These are phyloP conservation scores for Stenurella melanura DNA, from an alignment of 2,888 invertebrate genomes.

Conservation along the genomic window DNA sequence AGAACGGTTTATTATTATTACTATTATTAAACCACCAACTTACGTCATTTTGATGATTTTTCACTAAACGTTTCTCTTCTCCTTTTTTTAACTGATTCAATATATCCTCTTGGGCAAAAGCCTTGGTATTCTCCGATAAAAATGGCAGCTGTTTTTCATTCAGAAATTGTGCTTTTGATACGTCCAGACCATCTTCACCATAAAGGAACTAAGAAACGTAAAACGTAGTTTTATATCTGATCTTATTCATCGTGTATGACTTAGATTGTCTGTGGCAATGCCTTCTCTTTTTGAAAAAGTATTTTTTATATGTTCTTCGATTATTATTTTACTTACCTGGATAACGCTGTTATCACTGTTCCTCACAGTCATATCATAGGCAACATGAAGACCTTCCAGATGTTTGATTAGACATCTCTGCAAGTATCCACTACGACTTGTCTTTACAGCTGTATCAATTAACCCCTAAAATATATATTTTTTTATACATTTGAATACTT, in stretches of 20 bases:
- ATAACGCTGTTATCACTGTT: conserved; percentile 95
- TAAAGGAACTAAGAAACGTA: conserved; percentile 82
- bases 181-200: conserved; percentile 95
- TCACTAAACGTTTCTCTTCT: conserved; percentile 70
- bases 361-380: conserved; percentile 96
- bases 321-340: conserved; percentile 76
- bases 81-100: conserved; percentile 78
- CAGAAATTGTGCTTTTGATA: conserved; percentile 90
- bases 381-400: conserved; percentile 94
- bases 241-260: too few relatives aligned
- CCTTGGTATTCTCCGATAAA: conserved; percentile 86
- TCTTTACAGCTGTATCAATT: conserved; percentile 99
- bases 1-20: too few relatives aligned
- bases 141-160: conserved; percentile 85
- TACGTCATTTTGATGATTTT: conserved; percentile 77
- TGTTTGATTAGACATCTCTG: conserved; percentile 98
- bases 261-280: too few relatives aligned
- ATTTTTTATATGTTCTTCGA: too few relatives aligned
- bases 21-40: not conserved
- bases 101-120: conserved; percentile 77
- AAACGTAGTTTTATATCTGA: not conserved
- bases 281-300: too few relatives aligned
- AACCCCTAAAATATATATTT: conserved; percentile 81
- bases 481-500: too few relatives aligned
- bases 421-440: conserved; percentile 97